Percentiles rank a stretch among this genome's conserved stretches.
Conservation (phyloP, 2,113 vertebrate species). For the Eulemur rufifrons region DNA sequence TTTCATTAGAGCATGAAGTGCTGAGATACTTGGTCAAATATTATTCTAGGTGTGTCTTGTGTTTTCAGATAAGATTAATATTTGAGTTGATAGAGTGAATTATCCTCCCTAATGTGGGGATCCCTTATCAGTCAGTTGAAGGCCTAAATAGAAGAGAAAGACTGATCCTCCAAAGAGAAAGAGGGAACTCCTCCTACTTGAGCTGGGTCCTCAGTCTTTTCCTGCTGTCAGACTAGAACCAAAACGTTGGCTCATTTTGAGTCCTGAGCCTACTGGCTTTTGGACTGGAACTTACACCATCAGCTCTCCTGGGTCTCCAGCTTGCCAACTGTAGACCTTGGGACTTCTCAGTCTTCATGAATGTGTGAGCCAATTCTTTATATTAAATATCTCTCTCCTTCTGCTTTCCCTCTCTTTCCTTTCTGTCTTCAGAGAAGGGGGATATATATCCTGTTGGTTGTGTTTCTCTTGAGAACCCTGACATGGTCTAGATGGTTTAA, state of each 20-base stretch:
- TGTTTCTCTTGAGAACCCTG: neutral
- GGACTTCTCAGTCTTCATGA: neutral
- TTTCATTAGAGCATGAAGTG: neutral
- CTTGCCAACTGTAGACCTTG: neutral
- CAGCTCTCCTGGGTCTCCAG: neutral
- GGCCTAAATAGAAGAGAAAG: neutral
- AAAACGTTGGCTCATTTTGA: neutral
- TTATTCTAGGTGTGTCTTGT: neutral
- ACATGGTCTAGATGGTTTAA: too few species aligned
- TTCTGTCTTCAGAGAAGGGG: neutral
- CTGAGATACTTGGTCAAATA: neutral
- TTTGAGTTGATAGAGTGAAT: neutral
- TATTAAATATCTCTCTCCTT: neutral
- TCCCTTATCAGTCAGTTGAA: neutral
- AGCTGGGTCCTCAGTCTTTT: neutral
- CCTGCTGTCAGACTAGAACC: neutral
- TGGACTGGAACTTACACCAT: neutral
- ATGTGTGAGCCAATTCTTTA: neutral
- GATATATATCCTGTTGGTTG: neutral
- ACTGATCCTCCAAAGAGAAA: neutral
- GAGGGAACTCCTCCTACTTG: neutral
- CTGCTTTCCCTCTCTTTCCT: neutral
- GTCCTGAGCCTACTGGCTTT: neutral
- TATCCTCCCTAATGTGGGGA: neutral
- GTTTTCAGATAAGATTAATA: neutral